Evolutionary conservation across 2,888 invertebrate species (phyloP).

Genomic region (Synergus gifuensis): DNA sequence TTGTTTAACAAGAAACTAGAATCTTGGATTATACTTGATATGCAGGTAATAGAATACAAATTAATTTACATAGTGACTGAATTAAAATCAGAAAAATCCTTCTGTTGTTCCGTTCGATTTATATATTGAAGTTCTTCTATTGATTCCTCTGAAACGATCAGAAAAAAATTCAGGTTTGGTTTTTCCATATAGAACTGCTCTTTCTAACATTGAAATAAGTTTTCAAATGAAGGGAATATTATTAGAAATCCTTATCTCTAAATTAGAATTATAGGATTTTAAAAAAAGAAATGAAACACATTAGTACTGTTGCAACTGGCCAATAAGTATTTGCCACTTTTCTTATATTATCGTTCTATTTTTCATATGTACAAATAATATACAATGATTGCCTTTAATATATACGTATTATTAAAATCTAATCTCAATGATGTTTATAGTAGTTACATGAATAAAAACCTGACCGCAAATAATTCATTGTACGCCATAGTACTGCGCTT

Average conservation of each 20-base stretch:
- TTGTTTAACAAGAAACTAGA: too few relatives aligned
- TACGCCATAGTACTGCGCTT: constrained; percentile 62
- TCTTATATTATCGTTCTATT: constrained; percentile 82
- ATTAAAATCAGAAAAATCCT: constrained; percentile 6
- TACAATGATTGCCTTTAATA: constrained; percentile 73
- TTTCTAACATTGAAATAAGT: not conserved
- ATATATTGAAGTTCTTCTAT: constrained; percentile 9
- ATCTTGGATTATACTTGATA: too few relatives aligned
- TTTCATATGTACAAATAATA: constrained; percentile 84
- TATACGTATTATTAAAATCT: constrained; percentile 70
- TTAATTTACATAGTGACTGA: not conserved
- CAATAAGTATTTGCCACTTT: constrained; percentile 85
- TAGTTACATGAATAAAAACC: constrained; percentile 73
- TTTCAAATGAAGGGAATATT: constrained; percentile 36
- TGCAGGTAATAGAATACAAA: too few relatives aligned
- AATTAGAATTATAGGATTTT: constrained; percentile 60
- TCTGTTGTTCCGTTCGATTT: not conserved
- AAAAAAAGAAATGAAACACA: constrained; percentile 71
- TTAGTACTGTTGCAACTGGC: constrained; percentile 81
- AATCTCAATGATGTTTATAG: constrained; percentile 66
- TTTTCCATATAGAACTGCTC: constrained; percentile 15
- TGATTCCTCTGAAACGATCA: not conserved
- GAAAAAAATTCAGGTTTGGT: constrained; percentile 41
- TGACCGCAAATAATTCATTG: constrained; percentile 69
- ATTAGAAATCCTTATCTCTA: constrained; percentile 53